Evolutionary conservation across 2,888 invertebrate genomes (phyloP).

Genomic region (Laspeyria flexula): DNA sequence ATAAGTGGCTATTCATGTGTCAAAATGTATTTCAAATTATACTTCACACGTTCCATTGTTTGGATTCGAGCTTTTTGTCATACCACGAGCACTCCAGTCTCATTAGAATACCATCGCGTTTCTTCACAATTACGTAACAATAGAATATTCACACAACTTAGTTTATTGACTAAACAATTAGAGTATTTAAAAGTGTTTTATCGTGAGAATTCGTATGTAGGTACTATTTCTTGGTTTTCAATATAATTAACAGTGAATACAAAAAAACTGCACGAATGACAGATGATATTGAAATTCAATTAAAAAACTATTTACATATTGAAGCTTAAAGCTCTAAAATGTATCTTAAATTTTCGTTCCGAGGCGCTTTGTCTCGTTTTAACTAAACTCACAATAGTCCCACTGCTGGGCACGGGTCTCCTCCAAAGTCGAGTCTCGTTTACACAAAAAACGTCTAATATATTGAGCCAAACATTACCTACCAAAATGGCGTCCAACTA

Average conservation of each 20-base stretch:
- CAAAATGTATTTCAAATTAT: slow-evolving; percentile 36
- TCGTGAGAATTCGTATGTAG: neutral
- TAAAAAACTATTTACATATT: no score
- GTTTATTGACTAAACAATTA: slow-evolving; percentile 2
- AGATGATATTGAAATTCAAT: no score
- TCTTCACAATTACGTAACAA: slow-evolving; percentile 23
- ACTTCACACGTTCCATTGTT: slow-evolving; percentile 44
- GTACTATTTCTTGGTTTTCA: neutral
- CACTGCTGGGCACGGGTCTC: no score
- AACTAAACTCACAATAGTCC: no score
- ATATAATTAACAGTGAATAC: neutral
- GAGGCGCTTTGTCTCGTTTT: no score
- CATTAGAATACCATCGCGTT: slow-evolving; percentile 41
- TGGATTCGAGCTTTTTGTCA: slow-evolving; percentile 33
- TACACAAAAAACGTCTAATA: no score
- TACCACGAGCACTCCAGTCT: slow-evolving; percentile 23
- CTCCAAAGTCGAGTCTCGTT: no score
- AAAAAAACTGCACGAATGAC: no score
- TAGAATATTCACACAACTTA: slow-evolving; percentile 27
- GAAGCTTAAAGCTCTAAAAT: no score
- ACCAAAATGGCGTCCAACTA: no score
- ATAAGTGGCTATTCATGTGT: slow-evolving; percentile 34
- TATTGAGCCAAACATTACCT: no score
- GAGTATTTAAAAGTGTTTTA: neutral
- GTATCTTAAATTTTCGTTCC: no score